Evolutionary conservation across 1,140 invertebrate species (phyloP), one percentile per base, ranked within the genome.

Genomic region (Temnothorax nylanderi): DNA sequence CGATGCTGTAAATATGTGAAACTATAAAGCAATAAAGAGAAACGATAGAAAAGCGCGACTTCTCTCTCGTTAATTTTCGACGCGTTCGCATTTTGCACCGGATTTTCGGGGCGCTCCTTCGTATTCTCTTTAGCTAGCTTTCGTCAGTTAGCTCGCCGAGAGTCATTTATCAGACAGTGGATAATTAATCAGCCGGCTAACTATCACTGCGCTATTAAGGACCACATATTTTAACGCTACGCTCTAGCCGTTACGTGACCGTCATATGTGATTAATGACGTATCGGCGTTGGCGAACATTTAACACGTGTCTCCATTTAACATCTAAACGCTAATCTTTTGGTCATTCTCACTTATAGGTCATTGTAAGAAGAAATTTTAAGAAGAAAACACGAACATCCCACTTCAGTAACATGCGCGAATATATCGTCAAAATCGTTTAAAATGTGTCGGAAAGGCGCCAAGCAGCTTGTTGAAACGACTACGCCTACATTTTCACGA

Each of bases 171-270:
- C 86, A 87, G 49, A 87, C 58, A 56, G 71, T 41, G 72, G 26
- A 67, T 85, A 76, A 87, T 87, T 76, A 87, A 85, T 87, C 81
- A 85, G 60, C n/a, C 18, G 32, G 44, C 71, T 65, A 71, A 76
- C 47, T 60, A 69, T 51, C 60, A 26, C 49, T 13, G 41, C n/a
- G 60, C 26, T 84, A 58, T 72, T 82, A 74, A 75, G 69, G 13
- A 37, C 11, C 21, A 56, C 60, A 85, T 62, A 87, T 85, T 85
- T 87, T 72, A 84, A 74, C 86, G 41, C 65, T 44, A 69, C 32
- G 32, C 47, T 32, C 71, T 34, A 44, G 26, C 7, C 32, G 49
- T 54, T 60, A 84, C 80, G 7, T 47, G 44, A 32, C 58, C 13
- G 44, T 62, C 65, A 60, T 62, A 60, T 7, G 5, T 84, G 41